Evolutionary conservation across 1,140 invertebrate genomes (phyloP).

Genomic region (Riptortus pedestris): DNA sequence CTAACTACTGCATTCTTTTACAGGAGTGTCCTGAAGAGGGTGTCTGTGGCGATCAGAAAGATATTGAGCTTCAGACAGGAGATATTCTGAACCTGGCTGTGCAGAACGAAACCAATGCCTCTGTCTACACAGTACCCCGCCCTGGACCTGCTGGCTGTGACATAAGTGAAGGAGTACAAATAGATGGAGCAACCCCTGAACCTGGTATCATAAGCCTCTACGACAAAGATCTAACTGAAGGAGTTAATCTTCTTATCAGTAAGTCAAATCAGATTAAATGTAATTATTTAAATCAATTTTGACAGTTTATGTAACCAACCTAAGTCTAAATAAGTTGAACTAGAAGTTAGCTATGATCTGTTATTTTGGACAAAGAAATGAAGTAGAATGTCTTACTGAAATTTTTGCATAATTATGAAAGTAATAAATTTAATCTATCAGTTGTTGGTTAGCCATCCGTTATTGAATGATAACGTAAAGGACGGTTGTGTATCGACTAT

Average conservation of each 20-base stretch:
- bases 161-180: slow-evolving; percentile 49
- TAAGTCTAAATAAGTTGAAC: too few species aligned
- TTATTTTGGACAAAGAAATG: too few species aligned
- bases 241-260: slow-evolving; percentile 57
- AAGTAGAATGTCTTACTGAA: too few species aligned
- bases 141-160: slow-evolving; percentile 46
- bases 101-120: not conserved
- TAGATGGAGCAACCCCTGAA: slow-evolving; percentile 49
- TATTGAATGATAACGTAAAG: too few species aligned
- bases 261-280: too few species aligned
- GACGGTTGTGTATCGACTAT: too few species aligned
- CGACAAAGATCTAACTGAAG: slow-evolving; percentile 56
- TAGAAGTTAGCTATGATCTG: too few species aligned
- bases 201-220: slow-evolving; percentile 46
- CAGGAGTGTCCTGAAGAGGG: not conserved
- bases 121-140: not conserved
- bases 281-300: too few species aligned
- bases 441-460: too few species aligned
- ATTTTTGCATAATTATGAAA: too few species aligned
- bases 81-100: not conserved
- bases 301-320: too few species aligned
- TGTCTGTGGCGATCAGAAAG: not conserved
- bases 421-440: too few species aligned
- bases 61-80: not conserved
- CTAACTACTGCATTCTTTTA: not conserved